Conservation (phyloP, 1,140 invertebrate species). For the Octopus sinensis region DNA sequence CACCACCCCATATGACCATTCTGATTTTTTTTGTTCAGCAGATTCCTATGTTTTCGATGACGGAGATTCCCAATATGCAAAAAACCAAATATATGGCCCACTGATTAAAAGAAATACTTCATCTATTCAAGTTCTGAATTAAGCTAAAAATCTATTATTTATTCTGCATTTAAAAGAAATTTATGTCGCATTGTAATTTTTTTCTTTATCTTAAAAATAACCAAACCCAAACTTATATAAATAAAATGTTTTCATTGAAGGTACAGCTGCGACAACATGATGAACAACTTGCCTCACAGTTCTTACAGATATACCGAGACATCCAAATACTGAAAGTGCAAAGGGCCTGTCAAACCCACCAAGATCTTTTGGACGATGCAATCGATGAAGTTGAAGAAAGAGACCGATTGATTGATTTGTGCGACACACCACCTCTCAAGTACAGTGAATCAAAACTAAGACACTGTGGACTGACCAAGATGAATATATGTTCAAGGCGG, state of each 20-base stretch:
- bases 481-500: slow-evolving; percentile 25
- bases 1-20: no score
- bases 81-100: no score
- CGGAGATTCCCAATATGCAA: no score
- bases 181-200: no score
- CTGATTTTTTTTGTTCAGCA: no score
- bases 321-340: slow-evolving; percentile 24
- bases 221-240: no score
- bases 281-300: slow-evolving; percentile 20
- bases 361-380: slow-evolving; percentile 25
- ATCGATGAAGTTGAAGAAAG: slow-evolving; percentile 15
- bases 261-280: slow-evolving; percentile 23
- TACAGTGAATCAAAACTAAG: slow-evolving; percentile 14
- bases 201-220: no score
- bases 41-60: no score
- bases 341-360: slow-evolving; percentile 24
- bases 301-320: slow-evolving; percentile 25
- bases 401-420: slow-evolving; percentile 16
- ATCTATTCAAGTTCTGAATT: no score
- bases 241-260: slow-evolving; percentile 7
- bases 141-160: no score
- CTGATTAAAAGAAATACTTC: no score
- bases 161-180: no score
- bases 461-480: slow-evolving; percentile 22
- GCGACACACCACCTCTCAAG: slow-evolving; percentile 21